phyloP scores from a whole-genome alignment of 92 coral and sea anemone species.

The Porites cylindrica region DNA sequence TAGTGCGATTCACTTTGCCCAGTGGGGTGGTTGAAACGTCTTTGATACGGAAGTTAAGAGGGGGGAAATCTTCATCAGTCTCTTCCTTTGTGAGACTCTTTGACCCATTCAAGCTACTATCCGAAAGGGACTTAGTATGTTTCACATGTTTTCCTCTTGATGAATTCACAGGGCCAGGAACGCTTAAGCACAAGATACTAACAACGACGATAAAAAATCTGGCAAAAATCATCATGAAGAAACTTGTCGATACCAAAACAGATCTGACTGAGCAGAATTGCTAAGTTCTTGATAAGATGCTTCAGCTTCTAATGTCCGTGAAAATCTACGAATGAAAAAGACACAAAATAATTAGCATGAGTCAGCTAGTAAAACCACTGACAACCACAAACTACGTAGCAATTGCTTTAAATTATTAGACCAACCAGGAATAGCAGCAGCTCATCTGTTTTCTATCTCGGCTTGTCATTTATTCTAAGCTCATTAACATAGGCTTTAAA shows the following conservation, averaged over 20 bases:
- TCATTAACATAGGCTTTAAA: not conserved
- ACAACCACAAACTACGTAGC: conserved; percentile 5
- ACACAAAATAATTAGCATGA: not conserved
- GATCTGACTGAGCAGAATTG: not conserved
- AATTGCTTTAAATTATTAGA: not conserved
- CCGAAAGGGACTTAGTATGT: not conserved
- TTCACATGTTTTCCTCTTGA: not conserved
- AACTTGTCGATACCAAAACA: not conserved
- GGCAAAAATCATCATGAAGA: not conserved
- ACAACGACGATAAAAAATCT: not conserved
- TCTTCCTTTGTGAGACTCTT: not conserved
- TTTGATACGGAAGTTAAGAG: conserved; percentile 24
- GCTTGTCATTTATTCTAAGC: not conserved
- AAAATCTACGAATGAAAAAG: conserved; percentile 30
- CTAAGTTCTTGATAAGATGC: not conserved
- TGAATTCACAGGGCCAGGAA: not conserved
- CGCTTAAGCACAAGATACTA: conserved; percentile 8
- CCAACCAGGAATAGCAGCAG: not conserved
- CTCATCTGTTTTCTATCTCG: not conserved
- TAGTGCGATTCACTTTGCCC: conserved; percentile 3
- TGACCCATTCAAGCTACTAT: not conserved
- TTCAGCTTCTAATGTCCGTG: not conserved
- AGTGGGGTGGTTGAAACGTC: conserved; percentile 29
- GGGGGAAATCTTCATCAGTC: conserved; percentile 27
- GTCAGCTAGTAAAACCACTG: not conserved